Percentiles rank a stretch among this genome's conserved stretches.
These are phyloP conservation scores for Drosophila tsacasi DNA, from an alignment of 1,140 invertebrate genomes.

Conservation along the genomic window DNA sequence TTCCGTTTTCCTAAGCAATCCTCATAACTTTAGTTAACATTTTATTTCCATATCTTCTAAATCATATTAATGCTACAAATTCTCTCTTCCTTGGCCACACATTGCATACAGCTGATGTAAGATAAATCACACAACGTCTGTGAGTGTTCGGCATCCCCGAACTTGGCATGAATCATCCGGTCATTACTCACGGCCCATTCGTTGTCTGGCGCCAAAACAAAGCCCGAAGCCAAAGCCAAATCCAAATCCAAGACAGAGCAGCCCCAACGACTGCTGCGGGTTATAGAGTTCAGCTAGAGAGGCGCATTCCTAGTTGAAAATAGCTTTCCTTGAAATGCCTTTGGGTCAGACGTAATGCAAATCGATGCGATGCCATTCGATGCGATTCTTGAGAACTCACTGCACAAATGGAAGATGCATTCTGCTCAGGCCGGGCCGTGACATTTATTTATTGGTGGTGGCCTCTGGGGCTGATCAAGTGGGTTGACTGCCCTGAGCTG, in stretches of 20 bases:
- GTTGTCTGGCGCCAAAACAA: constrained; percentile 44
- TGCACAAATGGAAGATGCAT: constrained; percentile 42
- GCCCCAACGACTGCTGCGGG: constrained; percentile 20
- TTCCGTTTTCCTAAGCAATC: no score
- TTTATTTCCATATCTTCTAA: background rate
- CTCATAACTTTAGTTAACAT: background rate
- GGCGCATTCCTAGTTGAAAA: constrained; percentile 54
- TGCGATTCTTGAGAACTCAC: constrained; percentile 11
- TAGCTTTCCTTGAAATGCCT: constrained; percentile 66
- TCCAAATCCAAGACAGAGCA: constrained; percentile 5
- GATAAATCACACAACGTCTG: constrained; percentile 38
- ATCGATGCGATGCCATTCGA: constrained; percentile 4
- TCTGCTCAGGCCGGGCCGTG: constrained; percentile 23
- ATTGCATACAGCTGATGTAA: constrained; percentile 12
- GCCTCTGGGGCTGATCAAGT: constrained; percentile 34
- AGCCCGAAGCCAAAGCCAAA: constrained; percentile 23
- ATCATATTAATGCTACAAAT: constrained; percentile 1
- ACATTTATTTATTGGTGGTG: constrained; percentile 45
- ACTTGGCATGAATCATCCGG: constrained; percentile 55
- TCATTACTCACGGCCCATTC: constrained; percentile 50
- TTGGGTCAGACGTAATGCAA: constrained; percentile 24
- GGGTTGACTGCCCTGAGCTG: constrained; percentile 33
- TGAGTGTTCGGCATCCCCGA: constrained; percentile 45
- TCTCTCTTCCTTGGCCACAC: constrained; percentile 9
- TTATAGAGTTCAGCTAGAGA: constrained; percentile 41